Evolutionary conservation across 2,113 vertebrate species (phyloP), one percentile per base, ranked within the genome.

Genomic region (Probosciger aterrimus): DNA sequence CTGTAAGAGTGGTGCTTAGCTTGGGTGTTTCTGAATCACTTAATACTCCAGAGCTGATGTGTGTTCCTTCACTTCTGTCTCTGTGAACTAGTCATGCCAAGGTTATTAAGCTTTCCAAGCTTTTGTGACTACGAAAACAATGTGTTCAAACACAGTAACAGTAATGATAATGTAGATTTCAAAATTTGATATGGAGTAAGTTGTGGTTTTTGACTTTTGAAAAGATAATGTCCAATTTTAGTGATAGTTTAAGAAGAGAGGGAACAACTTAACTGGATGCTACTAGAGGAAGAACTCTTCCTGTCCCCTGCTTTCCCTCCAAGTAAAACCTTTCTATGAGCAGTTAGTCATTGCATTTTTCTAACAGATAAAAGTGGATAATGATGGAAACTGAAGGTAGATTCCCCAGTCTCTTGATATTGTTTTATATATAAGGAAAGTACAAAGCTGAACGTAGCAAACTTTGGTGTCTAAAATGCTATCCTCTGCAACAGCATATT

Each of bases 11-110:
- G 18, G 12, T 30, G 14, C 46, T 88, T 23, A 22, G 14, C 37
- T 88, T 71, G 47, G 35, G 8, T 55, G 52, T 62, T 78, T 86
- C 60, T 68, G 23, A 60, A 0, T 71, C 2, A 2, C 28, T 28
- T 49, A 25, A 4, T 46, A 10, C 14, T 59, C 35, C 2, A 6
- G 27, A 71, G 41, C 0, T 49, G 20, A 67, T 18, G 4, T 0
- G 1, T 52, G 15, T 55, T 81, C 63, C 35, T 84, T 70, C 22
- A 15, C 24, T 49, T 44, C 49, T 73, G n/a, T 30, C n/a, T 73
- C 43, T 75, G 53, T 44, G 33, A 74, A 70, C 52, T 60, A 52
- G 31, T 39, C 2, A 1, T 27, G 43, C 39, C 44, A 41, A 20
- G 9, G 22, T 55, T 86, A 60, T 18, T 27, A 30, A 88, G 37